Percentiles rank a stretch among this genome's conserved stretches.
These are phyloP conservation scores for Neoseiulus cucumeris DNA, from an alignment of 1,140 invertebrate genomes.

Conservation along the genomic window DNA sequence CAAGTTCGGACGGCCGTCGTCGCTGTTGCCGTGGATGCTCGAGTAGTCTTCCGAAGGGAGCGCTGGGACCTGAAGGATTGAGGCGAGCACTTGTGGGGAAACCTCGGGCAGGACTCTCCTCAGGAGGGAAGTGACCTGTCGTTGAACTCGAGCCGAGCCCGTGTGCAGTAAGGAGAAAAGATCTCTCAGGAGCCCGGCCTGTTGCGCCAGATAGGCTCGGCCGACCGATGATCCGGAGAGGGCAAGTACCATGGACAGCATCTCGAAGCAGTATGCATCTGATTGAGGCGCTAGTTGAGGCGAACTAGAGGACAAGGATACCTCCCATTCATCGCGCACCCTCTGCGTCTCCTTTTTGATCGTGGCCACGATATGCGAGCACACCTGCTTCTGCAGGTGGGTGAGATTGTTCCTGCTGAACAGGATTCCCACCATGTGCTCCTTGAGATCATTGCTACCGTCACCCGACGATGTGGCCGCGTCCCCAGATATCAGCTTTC, in stretches of 20 bases:
- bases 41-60: conserved; percentile 57
- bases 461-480: conserved; percentile 12
- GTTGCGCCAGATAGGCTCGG: conserved; percentile 66
- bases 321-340: conserved; percentile 73
- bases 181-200: conserved; percentile 59
- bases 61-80: conserved; percentile 40
- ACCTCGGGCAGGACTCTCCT: conserved; percentile 64
- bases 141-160: conserved; percentile 74
- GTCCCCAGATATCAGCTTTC: conserved; percentile 52
- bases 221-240: conserved; percentile 81
- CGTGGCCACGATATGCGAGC: conserved; percentile 75
- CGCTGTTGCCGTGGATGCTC: conserved; percentile 28
- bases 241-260: conserved; percentile 78
- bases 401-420: conserved; percentile 84
- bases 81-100: conserved; percentile 33
- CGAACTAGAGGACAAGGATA: conserved; percentile 23
- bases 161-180: conserved; percentile 71
- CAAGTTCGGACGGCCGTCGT: conserved; percentile 26
- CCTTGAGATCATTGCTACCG: conserved; percentile 49
- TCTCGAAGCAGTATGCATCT: conserved; percentile 92
- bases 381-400: conserved; percentile 82
- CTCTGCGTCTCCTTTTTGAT: conserved; percentile 65
- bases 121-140: conserved; percentile 62
- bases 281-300: conserved; percentile 29
- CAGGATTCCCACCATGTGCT: conserved; percentile 89